A percentile compares a stretch with the other conserved stretches of the same genome.
Evolutionary conservation across 2,797 vertebrate species (phyloP).

Genomic region (Coregonus ussuriensis): DNA sequence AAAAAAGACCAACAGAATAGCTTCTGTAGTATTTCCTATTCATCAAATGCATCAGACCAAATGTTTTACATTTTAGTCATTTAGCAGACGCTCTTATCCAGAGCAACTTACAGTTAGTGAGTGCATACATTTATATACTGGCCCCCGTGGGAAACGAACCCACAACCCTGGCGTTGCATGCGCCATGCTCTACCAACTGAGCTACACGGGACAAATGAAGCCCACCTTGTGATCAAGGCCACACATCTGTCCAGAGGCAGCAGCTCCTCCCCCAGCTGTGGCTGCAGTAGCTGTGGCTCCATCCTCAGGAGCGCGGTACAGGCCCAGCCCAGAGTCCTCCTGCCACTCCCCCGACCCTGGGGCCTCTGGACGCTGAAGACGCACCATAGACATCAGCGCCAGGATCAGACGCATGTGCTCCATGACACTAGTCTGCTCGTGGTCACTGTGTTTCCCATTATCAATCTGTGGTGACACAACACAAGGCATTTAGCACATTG

Average conservation of each 20-base stretch:
- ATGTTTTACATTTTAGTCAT: no score
- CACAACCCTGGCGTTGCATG: no score
- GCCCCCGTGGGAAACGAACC: no score
- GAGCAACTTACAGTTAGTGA: no score
- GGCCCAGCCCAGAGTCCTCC: slow-evolving; percentile 72
- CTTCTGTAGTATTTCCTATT: not conserved
- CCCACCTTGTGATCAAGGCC: slow-evolving; percentile 67
- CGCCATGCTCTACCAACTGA: no score
- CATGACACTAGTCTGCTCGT: slow-evolving; percentile 80
- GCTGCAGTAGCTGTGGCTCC: slow-evolving; percentile 26
- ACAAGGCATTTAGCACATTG: not conserved
- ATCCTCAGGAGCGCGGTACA: slow-evolving; percentile 71
- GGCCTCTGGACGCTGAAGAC: slow-evolving; percentile 49
- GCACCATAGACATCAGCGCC: slow-evolving; percentile 62
- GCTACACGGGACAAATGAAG: not conserved
- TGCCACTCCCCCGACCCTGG: slow-evolving; percentile 66
- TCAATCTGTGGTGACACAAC: slow-evolving; percentile 77
- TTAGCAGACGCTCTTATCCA: no score
- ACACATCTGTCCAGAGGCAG: slow-evolving; percentile 27
- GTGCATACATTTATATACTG: no score
- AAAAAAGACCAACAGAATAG: no score
- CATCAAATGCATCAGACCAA: not conserved
- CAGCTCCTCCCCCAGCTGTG: slow-evolving; percentile 23
- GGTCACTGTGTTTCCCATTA: slow-evolving; percentile 82
- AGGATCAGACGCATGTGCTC: slow-evolving; percentile 91